phyloP scores from a whole-genome alignment of 2,113 vertebrate genomes.

The Microtus richardsoni region DNA sequence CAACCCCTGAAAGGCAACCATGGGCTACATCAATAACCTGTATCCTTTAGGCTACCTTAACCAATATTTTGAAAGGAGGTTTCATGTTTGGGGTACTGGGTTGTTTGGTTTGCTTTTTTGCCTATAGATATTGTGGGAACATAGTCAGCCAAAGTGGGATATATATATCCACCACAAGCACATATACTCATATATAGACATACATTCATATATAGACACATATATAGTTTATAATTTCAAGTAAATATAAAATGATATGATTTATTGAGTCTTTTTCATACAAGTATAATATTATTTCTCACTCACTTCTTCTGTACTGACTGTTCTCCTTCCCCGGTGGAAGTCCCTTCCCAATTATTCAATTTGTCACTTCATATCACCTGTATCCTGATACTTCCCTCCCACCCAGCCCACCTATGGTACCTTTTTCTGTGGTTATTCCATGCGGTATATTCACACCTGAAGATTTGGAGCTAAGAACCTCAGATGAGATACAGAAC shows the following conservation, averaged over 20 bases:
- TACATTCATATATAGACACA: neutral
- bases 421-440: neutral
- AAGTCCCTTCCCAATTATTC: neutral
- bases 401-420: neutral
- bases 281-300: neutral
- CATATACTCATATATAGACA: neutral
- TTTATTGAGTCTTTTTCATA: neutral
- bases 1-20: neutral
- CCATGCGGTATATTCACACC: neutral
- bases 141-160: neutral
- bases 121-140: neutral
- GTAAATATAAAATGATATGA: neutral
- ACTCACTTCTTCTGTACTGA: neutral
- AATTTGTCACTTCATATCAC: neutral
- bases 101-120: neutral
- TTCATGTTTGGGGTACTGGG: neutral
- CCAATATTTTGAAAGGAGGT: neutral
- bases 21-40: neutral
- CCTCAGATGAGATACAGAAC: neutral
- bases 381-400: neutral
- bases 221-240: neutral
- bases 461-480: neutral
- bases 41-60: neutral
- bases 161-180: neutral
- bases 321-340: neutral